Conservation (phyloP, 1,140 invertebrate genomes). For the Drosophila baimaii region DNA sequence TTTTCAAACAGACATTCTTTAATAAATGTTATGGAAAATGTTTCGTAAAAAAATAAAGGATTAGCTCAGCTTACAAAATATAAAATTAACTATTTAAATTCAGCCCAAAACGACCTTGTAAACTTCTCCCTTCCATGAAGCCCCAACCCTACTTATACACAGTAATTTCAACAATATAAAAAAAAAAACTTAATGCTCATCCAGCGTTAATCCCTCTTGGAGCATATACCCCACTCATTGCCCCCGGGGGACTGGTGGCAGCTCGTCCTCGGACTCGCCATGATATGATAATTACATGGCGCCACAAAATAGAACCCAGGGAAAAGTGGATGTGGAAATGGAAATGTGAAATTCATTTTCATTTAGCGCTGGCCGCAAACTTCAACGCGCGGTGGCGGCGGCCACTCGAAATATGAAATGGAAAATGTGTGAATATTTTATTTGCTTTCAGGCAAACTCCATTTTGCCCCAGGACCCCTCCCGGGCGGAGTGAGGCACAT, state of each 20-base stretch:
- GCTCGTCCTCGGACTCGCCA: slow-evolving; percentile 31
- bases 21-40: neutral
- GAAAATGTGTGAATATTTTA: slow-evolving; percentile 80
- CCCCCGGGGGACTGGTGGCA: slow-evolving; percentile 52
- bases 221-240: slow-evolving; percentile 59
- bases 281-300: slow-evolving; percentile 80
- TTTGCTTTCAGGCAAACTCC: slow-evolving; percentile 55
- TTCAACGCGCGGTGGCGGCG: slow-evolving; percentile 51
- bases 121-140: neutral
- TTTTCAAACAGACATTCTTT: too few relatives aligned
- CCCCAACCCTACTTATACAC: neutral
- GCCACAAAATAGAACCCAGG: slow-evolving; percentile 57
- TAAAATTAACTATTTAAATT: neutral
- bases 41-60: neutral
- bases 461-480: slow-evolving; percentile 6
- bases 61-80: neutral
- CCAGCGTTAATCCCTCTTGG: slow-evolving; percentile 48
- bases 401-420: slow-evolving; percentile 77
- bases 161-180: slow-evolving; percentile 13
- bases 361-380: slow-evolving; percentile 61
- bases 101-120: neutral
- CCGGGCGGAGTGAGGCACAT: slow-evolving; percentile 59
- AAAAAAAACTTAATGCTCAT: slow-evolving; percentile 18
- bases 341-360: slow-evolving; percentile 77
- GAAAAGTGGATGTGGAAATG: slow-evolving; percentile 43